Evolutionary conservation across 2,113 vertebrate species (phyloP).

Genomic region (Ancistrus triradiatus): DNA sequence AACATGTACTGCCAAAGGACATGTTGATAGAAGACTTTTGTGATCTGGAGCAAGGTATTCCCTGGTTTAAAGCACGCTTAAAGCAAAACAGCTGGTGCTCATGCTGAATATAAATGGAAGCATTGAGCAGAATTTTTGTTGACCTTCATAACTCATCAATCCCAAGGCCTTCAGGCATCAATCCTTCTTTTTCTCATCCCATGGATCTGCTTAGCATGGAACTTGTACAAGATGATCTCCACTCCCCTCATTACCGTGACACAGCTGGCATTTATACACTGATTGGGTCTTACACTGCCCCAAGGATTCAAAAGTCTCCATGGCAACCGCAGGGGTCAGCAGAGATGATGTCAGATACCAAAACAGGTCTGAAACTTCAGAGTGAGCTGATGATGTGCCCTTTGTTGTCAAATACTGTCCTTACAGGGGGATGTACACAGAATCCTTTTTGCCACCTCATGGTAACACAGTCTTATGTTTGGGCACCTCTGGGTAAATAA

Average conservation of each 20-base stretch:
- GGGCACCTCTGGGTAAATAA: too few species aligned
- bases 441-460: too few species aligned
- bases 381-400: slow-evolving; percentile 1
- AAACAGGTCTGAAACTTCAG: slow-evolving; percentile 13
- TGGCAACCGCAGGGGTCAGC: slow-evolving; percentile 19
- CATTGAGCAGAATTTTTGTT: background rate
- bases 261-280: slow-evolving; percentile 13
- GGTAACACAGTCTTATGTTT: too few species aligned
- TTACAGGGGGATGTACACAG: too few species aligned
- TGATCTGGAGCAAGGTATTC: too few species aligned
- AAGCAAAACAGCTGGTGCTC: too few species aligned
- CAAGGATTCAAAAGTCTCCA: slow-evolving; percentile 9
- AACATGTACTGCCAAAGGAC: too few species aligned
- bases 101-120: too few species aligned
- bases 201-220: slow-evolving; percentile 1
- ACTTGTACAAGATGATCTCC: background rate
- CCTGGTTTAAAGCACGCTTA: too few species aligned
- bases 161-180: too few species aligned
- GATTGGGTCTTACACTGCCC: slow-evolving; percentile 14
- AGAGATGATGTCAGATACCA: slow-evolving; percentile 11
- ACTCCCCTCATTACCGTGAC: slow-evolving; percentile 5
- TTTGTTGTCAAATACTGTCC: background rate
- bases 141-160: too few species aligned
- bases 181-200: background rate
- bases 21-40: too few species aligned